phyloP scores from a whole-genome alignment of 1,140 invertebrate species.

The Aporrectodea caliginosa region DNA sequence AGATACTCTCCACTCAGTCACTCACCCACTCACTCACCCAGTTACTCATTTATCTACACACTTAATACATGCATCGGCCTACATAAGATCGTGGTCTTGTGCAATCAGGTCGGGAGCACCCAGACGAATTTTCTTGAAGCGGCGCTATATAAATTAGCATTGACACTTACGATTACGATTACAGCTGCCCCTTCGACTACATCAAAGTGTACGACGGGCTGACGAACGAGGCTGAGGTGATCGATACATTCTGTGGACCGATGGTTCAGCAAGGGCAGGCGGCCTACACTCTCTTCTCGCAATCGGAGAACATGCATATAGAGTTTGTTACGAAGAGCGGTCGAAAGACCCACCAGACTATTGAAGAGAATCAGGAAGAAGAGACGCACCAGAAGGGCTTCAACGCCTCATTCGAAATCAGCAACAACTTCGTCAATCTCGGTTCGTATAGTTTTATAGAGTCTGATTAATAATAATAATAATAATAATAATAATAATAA shows the following conservation, averaged over 20 bases:
- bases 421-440: slow-evolving; percentile 92
- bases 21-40: too few relatives aligned
- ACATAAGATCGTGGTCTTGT: too few relatives aligned
- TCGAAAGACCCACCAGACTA: not conserved
- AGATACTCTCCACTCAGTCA: too few relatives aligned
- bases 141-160: too few relatives aligned
- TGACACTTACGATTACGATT: too few relatives aligned
- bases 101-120: too few relatives aligned
- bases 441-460: too few relatives aligned
- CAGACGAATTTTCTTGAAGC: too few relatives aligned
- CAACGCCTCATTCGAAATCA: slow-evolving; percentile 92
- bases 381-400: slow-evolving; percentile 91
- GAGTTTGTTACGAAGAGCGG: slow-evolving; percentile 70
- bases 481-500: too few relatives aligned
- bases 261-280: slow-evolving; percentile 58
- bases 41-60: too few relatives aligned
- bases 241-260: slow-evolving; percentile 90
- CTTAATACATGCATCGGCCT: too few relatives aligned
- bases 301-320: slow-evolving; percentile 79
- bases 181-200: slow-evolving; percentile 96
- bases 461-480: too few relatives aligned
- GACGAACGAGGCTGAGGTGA: slow-evolving; percentile 71
- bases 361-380: slow-evolving; percentile 64
- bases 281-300: slow-evolving; percentile 81
- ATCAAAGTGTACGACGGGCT: slow-evolving; percentile 93